Evolutionary conservation across 2,113 vertebrate species (phyloP).

Genomic region (Oreochromis niloticus): DNA sequence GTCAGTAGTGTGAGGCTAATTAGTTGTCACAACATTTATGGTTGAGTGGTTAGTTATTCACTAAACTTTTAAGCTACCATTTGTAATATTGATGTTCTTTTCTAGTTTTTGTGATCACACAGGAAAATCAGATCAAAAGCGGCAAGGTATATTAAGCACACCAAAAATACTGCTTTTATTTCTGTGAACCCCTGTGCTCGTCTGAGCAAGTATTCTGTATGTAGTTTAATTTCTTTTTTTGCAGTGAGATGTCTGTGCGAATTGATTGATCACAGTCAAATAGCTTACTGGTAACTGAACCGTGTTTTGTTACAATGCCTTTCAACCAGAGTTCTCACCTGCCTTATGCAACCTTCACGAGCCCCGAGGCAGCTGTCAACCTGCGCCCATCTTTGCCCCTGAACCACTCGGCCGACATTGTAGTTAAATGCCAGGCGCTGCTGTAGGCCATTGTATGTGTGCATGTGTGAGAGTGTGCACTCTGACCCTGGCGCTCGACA

Average conservation of each 20-base stretch:
- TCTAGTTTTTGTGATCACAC: background rate
- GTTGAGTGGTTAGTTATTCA: background rate
- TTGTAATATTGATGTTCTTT: background rate
- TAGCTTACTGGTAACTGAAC: background rate
- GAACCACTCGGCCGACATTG: conserved; percentile 5
- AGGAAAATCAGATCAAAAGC: background rate
- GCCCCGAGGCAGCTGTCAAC: conserved; percentile 35
- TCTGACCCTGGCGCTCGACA: background rate
- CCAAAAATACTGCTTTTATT: background rate
- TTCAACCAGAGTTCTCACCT: background rate
- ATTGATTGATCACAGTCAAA: background rate
- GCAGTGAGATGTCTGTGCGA: background rate
- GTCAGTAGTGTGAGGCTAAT: background rate
- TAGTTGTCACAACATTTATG: background rate
- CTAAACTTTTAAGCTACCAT: background rate
- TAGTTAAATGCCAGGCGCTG: conserved; percentile 35
- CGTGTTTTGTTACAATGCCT: background rate
- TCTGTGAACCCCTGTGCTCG: background rate
- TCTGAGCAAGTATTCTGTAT: background rate
- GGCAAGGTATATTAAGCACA: background rate
- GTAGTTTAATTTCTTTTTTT: background rate
- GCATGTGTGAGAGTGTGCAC: background rate
- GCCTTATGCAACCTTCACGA: background rate
- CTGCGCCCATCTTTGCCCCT: background rate
- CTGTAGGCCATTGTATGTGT: conserved; percentile 26